Evolutionary conservation across 2,113 vertebrate genomes (phyloP), one percentile per base, ranked within the genome.

Genomic region (Phaethon lepturus): DNA sequence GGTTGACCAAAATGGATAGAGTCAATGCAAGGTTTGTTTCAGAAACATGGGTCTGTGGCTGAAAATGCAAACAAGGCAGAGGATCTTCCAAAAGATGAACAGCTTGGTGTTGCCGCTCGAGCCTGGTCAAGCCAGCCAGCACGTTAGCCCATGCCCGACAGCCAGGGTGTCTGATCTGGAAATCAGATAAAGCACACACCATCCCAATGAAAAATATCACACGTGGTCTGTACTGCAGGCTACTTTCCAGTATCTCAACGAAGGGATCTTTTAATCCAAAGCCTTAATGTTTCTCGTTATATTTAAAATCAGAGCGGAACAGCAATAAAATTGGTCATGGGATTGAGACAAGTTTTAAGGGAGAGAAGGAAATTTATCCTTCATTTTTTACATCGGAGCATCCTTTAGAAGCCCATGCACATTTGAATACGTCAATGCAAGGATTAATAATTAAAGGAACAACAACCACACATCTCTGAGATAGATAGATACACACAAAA

Each of bases 361-460:
- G 82, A 88, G 63, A 62, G 55, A 79, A 95, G 91, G 59, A 94
- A 91, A 95, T 86, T 59, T 87, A 50, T 82, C 75, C 92, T 78
- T 90, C n/a, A 23, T 66, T 93, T 77, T 88, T 91, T 47, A 73
- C 50, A 50, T 69, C 0, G 3, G 69, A 84, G 62, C 77, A 66
- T 60, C 94, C 49, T 38, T 93, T 88, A 69, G 86, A 93, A 93
- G 81, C 82, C 55, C 3, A 3, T 78, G 72, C 52, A 77, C 28
- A 75, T 77, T 63, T 71, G 67, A 76, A 86, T 83, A 75, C 15
- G 18, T 95, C 92, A 95, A 45, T 67, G 78, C 33, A 49, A 84
- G 75, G 63, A 96, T 97, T 96, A 95, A 97, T 93, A 96, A 97
- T 97, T 92, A 93, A 97, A 93, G 91, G 68, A 91, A 91, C 60